phyloP scores from a whole-genome alignment of 2,113 vertebrate genomes.

The Ageneiosus marmoratus region DNA sequence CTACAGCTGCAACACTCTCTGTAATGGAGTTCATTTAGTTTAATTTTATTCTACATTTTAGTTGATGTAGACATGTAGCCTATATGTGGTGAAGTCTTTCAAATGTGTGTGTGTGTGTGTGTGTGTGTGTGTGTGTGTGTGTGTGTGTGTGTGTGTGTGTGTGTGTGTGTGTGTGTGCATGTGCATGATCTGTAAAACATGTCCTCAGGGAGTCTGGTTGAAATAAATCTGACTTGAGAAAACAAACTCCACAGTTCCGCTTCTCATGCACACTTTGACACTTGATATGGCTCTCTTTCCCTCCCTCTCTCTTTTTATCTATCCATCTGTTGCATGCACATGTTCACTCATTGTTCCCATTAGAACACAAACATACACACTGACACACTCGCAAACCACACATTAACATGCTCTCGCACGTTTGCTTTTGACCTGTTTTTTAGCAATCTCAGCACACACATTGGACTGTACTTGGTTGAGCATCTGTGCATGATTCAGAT shows the following conservation, averaged over 20 bases:
- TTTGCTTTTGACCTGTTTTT: slow-evolving; percentile 22
- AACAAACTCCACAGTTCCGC: slow-evolving; percentile 50
- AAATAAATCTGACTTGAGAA: slow-evolving; percentile 43
- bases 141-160: too few species aligned
- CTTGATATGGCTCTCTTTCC: slow-evolving; percentile 31
- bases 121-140: neutral
- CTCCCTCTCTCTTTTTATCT: slow-evolving; percentile 31
- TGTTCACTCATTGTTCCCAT: slow-evolving; percentile 6
- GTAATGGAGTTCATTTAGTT: neutral
- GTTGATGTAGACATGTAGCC: neutral
- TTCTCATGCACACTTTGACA: slow-evolving; percentile 41
- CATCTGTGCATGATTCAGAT: neutral
- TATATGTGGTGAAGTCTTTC: neutral
- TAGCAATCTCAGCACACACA: neutral
- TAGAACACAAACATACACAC: slow-evolving; percentile 32
- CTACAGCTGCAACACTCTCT: neutral
- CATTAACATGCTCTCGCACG: slow-evolving; percentile 19
- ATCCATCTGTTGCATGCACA: slow-evolving; percentile 26
- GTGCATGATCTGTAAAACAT: slow-evolving; percentile 38
- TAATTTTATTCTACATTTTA: neutral
- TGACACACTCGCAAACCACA: slow-evolving; percentile 24
- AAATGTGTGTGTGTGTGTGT: neutral
- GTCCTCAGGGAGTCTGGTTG: slow-evolving; percentile 46
- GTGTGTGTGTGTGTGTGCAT: slow-evolving; percentile 18
- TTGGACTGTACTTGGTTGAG: neutral